These are phyloP conservation scores for Sigmodon hispidus DNA, from an alignment of 2,113 vertebrate species.

Conservation along the genomic window DNA sequence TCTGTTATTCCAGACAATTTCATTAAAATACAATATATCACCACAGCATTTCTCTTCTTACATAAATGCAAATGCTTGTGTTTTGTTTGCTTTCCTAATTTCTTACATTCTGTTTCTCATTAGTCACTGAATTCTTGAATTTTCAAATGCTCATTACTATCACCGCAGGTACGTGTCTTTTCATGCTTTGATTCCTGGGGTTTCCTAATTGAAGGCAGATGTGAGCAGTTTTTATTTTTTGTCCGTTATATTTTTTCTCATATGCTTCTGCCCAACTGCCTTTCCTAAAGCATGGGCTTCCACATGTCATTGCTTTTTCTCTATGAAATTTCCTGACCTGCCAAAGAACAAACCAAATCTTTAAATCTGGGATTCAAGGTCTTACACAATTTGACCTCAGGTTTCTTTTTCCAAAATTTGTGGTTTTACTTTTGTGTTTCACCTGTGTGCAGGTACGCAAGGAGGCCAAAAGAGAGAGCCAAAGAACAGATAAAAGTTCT, in stretches of 20 bases:
- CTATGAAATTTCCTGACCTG: neutral
- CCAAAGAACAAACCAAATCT: neutral
- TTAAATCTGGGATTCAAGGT: neutral
- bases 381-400: neutral
- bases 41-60: neutral
- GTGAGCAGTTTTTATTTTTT: too few species aligned
- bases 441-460: neutral
- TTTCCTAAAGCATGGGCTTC: neutral
- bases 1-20: too few species aligned
- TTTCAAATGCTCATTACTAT: neutral
- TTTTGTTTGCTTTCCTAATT: neutral
- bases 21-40: too few species aligned
- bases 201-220: accelerated
- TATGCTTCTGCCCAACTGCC: neutral
- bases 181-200: too few species aligned
- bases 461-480: neutral
- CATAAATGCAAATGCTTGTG: neutral
- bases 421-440: neutral
- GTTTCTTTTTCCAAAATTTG: neutral
- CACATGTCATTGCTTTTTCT: neutral
- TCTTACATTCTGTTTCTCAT: too few species aligned
- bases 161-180: too few species aligned
- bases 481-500: neutral
- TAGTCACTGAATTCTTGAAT: neutral
- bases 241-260: too few species aligned